Evolutionary conservation across 2,113 vertebrate species (phyloP).

Genomic region (Parotia lawesii): DNA sequence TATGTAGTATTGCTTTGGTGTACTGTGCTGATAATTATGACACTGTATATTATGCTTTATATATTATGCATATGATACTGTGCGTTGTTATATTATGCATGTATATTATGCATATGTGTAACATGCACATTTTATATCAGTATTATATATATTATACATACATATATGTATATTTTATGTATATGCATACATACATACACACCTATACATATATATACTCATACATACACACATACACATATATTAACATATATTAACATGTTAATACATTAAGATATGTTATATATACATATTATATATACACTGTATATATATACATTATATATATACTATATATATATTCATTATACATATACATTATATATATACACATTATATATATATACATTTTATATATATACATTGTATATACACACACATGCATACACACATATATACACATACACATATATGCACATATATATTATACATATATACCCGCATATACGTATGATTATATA

Average conservation of each 20-base stretch:
- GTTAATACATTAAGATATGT: background rate
- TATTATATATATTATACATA: too few relatives aligned
- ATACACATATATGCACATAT: too few relatives aligned
- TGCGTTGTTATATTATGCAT: too few relatives aligned
- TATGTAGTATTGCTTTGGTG: background rate
- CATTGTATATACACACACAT: background rate
- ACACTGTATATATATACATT: background rate
- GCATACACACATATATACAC: background rate
- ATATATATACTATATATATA: too few relatives aligned
- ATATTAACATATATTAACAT: background rate
- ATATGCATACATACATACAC: background rate
- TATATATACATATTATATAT: too few relatives aligned
- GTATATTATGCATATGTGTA: too few relatives aligned
- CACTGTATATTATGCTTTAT: background rate
- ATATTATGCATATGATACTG: background rate
- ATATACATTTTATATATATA: background rate
- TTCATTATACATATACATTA: background rate
- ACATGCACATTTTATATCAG: too few relatives aligned
- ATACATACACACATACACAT: background rate
- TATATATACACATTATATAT: background rate
- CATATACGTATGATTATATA: background rate
- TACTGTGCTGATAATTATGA: too few relatives aligned
- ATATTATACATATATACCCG: background rate
- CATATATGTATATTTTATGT: background rate
- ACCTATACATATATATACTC: background rate